Conservation (phyloP, 2,113 vertebrate species). For the Aythya baeri region DNA sequence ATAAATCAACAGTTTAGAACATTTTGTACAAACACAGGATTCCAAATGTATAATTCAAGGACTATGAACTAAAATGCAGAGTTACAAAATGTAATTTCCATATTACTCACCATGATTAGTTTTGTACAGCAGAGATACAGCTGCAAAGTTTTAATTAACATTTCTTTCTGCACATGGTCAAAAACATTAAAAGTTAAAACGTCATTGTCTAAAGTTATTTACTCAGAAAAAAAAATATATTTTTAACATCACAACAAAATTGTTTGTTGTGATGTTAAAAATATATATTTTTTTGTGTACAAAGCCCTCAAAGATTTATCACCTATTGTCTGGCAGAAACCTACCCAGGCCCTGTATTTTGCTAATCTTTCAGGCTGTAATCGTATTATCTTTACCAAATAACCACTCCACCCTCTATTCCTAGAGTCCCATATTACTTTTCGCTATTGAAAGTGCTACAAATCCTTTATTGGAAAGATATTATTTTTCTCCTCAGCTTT, state of each 20-base stretch:
- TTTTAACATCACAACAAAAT: background rate
- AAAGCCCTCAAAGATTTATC: background rate
- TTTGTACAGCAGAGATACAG: rapidly evolving
- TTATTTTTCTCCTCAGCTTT: background rate
- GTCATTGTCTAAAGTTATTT: background rate
- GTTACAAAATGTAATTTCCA: background rate
- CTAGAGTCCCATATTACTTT: background rate
- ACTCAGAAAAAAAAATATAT: background rate
- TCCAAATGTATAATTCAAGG: background rate
- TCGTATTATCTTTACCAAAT: background rate
- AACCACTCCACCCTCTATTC: background rate
- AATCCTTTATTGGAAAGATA: rapidly evolving
- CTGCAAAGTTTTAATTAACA: background rate
- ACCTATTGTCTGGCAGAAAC: background rate
- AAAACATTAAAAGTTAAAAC: background rate
- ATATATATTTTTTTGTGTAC: background rate
- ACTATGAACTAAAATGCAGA: background rate
- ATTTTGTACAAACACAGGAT: background rate
- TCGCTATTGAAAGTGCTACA: background rate
- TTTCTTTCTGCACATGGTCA: background rate
- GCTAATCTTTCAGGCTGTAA: background rate
- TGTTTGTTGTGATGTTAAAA: too few relatives aligned
- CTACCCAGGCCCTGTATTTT: background rate
- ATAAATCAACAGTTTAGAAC: background rate
- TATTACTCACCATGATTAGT: background rate